A percentile compares a stretch with the other conserved stretches of the same genome.
Conservation (phyloP, 2,888 invertebrate genomes). For the Polia nebulosa region DNA sequence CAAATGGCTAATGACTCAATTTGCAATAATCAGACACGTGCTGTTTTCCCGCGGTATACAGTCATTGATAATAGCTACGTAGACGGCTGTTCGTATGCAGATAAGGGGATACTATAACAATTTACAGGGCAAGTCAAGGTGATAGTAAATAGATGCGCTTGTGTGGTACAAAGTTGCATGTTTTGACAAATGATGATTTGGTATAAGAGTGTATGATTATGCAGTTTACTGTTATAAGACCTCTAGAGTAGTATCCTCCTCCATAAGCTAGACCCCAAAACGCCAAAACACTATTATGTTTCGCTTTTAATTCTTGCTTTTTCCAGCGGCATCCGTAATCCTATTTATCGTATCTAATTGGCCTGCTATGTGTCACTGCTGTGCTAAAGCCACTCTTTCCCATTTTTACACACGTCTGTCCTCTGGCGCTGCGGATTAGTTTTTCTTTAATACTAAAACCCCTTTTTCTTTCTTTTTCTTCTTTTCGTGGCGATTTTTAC, state of each 20-base stretch:
- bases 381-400: background rate
- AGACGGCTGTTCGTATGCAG: background rate
- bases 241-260: too few relatives aligned
- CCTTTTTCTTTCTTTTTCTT: too few relatives aligned
- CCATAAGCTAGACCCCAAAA: too few relatives aligned
- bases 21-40: conserved; percentile 30
- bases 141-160: background rate
- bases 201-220: too few relatives aligned
- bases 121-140: background rate
- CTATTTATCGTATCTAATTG: background rate
- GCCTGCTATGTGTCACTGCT: background rate
- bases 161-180: background rate
- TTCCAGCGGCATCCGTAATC: background rate
- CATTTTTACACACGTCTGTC: background rate
- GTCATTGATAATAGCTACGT: background rate
- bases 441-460: too few relatives aligned
- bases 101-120: background rate
- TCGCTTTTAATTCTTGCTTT: background rate
- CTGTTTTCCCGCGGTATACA: conserved; percentile 7
- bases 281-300: too few relatives aligned
- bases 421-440: background rate
- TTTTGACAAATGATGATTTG: background rate
- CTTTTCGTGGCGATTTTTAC: too few relatives aligned
- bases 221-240: too few relatives aligned
- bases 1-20: conserved; percentile 42